Evolutionary conservation across 2,888 invertebrate species (phyloP).

Genomic region (Ditylenchus weischeri): DNA sequence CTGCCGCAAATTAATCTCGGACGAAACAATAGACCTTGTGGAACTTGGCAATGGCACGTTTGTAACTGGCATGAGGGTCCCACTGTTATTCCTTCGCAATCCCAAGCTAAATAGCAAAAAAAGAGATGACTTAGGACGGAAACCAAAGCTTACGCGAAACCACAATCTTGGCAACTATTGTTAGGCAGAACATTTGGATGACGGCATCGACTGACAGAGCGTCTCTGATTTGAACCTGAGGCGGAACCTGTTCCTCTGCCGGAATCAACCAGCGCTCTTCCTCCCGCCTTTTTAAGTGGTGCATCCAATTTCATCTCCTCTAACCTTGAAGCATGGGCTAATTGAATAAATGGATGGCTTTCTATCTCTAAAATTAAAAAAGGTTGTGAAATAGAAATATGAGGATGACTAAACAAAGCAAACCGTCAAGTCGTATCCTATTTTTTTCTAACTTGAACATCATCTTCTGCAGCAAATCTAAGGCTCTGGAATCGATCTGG

Average conservation of each 20-base stretch:
- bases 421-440: constrained; percentile 2
- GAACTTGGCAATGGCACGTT: no score
- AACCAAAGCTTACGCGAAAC: neutral
- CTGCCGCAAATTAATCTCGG: no score
- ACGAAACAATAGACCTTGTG: no score
- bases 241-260: neutral
- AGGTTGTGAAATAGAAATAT: neutral
- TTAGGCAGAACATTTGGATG: neutral
- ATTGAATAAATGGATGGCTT: constrained; percentile 4
- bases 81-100: no score
- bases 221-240: neutral
- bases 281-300: neutral
- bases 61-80: no score
- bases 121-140: no score
- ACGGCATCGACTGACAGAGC: neutral
- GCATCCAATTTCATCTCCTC: constrained; percentile 6
- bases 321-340: neutral
- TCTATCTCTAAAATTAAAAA: neutral
- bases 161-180: constrained; percentile 6
- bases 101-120: no score
- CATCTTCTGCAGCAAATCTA: neutral
- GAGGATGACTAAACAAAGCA: neutral
- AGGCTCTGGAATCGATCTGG: neutral
- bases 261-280: neutral
- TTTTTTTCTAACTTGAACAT: constrained; percentile 4